phyloP scores from a whole-genome alignment of 2,113 vertebrate species.

The Eulemur macaco region DNA sequence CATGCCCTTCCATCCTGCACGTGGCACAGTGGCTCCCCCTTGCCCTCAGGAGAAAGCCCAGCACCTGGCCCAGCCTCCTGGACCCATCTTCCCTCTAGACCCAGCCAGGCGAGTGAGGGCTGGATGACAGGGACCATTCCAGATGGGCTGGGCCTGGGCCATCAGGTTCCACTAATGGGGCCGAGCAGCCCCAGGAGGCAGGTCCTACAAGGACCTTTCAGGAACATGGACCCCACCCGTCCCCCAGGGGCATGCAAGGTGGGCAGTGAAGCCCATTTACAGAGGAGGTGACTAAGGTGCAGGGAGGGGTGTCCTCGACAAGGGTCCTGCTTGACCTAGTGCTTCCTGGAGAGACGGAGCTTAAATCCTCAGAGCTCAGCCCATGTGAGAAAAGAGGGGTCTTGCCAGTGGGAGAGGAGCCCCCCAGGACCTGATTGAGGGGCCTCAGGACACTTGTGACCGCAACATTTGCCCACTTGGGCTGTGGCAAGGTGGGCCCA shows the following conservation, averaged over 20 bases:
- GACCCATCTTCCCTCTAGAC: not conserved
- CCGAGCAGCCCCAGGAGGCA: fast-evolving
- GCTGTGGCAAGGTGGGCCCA: not conserved
- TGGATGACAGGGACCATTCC: not conserved
- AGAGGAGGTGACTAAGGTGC: not conserved
- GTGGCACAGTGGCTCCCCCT: not conserved
- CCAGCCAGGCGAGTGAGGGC: not conserved
- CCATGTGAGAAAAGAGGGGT: too few relatives aligned
- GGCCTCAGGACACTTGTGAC: not conserved
- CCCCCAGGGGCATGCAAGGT: not conserved
- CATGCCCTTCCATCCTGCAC: not conserved
- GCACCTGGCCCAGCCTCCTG: not conserved
- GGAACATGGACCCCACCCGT: fast-evolving
- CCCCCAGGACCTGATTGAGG: not conserved
- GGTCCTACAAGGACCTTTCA: too few relatives aligned
- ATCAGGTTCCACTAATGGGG: fast-evolving
- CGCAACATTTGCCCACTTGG: not conserved
- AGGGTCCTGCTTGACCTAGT: not conserved
- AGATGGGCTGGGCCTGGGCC: not conserved
- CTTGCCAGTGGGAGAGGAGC: not conserved
- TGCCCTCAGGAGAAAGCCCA: not conserved
- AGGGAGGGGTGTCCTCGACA: fast-evolving
- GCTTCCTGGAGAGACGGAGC: not conserved
- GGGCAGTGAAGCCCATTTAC: not conserved
- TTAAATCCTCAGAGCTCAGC: not conserved